Conservation (phyloP, 2,888 invertebrate species). For the Willowsia nigromaculata region DNA sequence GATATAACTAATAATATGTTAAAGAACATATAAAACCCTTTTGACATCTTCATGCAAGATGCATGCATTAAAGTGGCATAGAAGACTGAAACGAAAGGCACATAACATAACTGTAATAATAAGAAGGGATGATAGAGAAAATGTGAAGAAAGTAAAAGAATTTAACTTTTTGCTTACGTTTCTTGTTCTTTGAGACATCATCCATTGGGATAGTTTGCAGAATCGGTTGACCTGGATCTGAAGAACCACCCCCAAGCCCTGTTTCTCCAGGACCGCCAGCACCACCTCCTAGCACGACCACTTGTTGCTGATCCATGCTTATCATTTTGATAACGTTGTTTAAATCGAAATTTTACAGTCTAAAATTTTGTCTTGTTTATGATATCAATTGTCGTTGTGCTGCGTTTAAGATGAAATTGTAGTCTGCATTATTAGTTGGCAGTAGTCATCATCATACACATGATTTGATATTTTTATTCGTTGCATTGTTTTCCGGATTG, state of each 20-base stretch:
- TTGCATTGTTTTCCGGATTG: constrained; percentile 37
- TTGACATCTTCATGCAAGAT: constrained; percentile 14
- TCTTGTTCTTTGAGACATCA: constrained; percentile 52
- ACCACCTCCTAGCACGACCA: constrained; percentile 62
- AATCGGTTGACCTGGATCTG: constrained; percentile 60
- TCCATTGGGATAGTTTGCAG: constrained; percentile 68
- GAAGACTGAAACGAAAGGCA: background rate
- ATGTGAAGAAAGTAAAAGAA: background rate
- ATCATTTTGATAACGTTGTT: constrained; percentile 63
- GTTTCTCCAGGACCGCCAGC: constrained; percentile 36
- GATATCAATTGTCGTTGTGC: constrained; percentile 22
- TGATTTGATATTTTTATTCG: background rate
- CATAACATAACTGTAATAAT: background rate
- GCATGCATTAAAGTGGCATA: constrained; percentile 1
- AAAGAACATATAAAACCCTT: background rate
- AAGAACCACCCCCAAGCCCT: constrained; percentile 19
- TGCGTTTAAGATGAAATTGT: background rate
- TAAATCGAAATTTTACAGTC: background rate
- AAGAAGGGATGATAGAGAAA: background rate
- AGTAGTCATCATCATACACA: background rate
- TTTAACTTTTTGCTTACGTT: constrained; percentile 42
- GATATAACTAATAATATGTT: no score
- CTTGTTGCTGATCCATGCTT: constrained; percentile 72
- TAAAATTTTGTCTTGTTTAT: background rate
- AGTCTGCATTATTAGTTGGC: background rate